phyloP scores from a whole-genome alignment of 2,888 invertebrate species.

The Pristionchus mayeri region DNA sequence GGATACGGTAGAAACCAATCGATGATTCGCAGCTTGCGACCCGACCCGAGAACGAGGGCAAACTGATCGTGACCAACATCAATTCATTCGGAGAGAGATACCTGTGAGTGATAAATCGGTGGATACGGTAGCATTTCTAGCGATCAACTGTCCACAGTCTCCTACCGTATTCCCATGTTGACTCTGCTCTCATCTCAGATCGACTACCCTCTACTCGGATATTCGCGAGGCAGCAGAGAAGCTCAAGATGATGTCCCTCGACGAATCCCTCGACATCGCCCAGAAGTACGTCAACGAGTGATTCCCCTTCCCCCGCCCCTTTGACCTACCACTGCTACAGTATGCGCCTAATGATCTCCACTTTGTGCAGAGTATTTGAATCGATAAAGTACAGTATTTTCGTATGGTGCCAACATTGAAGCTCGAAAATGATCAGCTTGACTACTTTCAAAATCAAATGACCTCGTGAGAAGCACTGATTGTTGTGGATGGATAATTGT shows the following conservation, averaged over 20 bases:
- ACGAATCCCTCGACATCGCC: slow-evolving; percentile 57
- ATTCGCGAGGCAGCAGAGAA: slow-evolving; percentile 62
- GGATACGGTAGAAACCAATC: neutral
- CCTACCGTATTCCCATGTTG: too few relatives aligned
- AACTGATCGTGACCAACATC: slow-evolving; percentile 71
- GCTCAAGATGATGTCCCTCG: slow-evolving; percentile 54
- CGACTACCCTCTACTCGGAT: slow-evolving; percentile 66
- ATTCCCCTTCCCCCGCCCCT: neutral
- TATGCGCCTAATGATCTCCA: slow-evolving; percentile 34
- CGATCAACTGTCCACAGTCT: too few relatives aligned
- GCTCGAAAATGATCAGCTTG: neutral
- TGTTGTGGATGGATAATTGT: too few relatives aligned
- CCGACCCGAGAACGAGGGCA: slow-evolving; percentile 71
- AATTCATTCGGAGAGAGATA: slow-evolving; percentile 72
- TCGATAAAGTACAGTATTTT: neutral
- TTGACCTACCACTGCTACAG: neutral
- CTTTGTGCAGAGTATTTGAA: slow-evolving; percentile 18
- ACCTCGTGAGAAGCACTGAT: neutral
- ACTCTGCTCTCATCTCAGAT: slow-evolving; percentile 58
- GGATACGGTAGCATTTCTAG: too few relatives aligned
- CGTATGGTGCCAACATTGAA: neutral
- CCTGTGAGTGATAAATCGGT: slow-evolving; percentile 62
- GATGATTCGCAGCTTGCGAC: slow-evolving; percentile 63
- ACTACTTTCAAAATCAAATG: too few relatives aligned
- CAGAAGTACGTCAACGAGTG: slow-evolving; percentile 54